These are phyloP conservation scores for Drosophila subsilvestris DNA, from an alignment of 2,888 invertebrate species.

Conservation along the genomic window DNA sequence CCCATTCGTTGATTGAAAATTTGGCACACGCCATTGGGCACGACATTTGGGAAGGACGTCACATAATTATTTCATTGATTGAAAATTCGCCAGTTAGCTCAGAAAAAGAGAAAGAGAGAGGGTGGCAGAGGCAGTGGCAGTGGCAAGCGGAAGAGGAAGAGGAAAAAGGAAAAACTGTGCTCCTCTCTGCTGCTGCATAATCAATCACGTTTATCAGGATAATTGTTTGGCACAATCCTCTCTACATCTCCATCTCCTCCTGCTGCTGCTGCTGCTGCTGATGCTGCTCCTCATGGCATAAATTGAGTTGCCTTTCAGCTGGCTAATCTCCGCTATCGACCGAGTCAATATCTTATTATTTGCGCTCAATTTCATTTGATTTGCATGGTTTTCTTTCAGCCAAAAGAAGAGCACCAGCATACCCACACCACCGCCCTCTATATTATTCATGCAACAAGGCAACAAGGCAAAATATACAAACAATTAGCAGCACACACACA, in stretches of 20 bases:
- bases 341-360: slow-evolving; percentile 63
- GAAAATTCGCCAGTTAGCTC: slow-evolving; percentile 55
- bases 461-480: slow-evolving; percentile 17
- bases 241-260: slow-evolving; percentile 4
- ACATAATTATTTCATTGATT: slow-evolving; percentile 73
- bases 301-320: slow-evolving; percentile 49
- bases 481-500: slow-evolving; percentile 25
- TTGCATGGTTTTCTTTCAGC: slow-evolving; percentile 15
- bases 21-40: slow-evolving; percentile 61
- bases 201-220: slow-evolving; percentile 74
- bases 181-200: slow-evolving; percentile 52
- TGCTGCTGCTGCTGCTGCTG: slow-evolving; percentile 11
- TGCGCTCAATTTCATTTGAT: slow-evolving; percentile 64
- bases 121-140: background rate
- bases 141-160: slow-evolving; percentile 4
- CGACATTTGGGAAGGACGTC: slow-evolving; percentile 50
- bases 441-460: slow-evolving; percentile 35
- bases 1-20: slow-evolving; percentile 67
- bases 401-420: background rate
- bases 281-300: slow-evolving; percentile 42
- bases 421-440: background rate
- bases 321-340: background rate
- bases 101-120: slow-evolving; percentile 6
- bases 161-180: slow-evolving; percentile 22
- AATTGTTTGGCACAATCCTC: slow-evolving; percentile 60